Conservation (phyloP, 2,113 vertebrate species). For the Notothenia rossii region DNA sequence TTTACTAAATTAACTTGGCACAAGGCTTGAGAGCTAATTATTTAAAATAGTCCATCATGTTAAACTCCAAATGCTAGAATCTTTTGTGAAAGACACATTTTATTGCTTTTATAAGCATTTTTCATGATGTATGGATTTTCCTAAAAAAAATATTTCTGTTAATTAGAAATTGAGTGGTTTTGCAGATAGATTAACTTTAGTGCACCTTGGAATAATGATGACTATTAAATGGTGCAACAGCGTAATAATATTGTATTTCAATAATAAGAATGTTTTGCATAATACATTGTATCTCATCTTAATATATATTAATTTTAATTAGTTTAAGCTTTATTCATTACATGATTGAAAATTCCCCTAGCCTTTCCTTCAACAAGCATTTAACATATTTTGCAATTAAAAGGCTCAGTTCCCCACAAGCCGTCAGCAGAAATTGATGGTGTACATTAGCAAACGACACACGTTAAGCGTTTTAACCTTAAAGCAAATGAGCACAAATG, state of each 20-base stretch:
- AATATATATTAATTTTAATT: neutral
- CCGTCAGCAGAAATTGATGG: constrained; percentile 5
- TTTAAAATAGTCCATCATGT: too few species aligned
- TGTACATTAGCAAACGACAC: constrained; percentile 21
- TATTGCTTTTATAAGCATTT: too few species aligned
- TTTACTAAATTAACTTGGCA: too few species aligned
- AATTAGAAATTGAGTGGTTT: too few species aligned
- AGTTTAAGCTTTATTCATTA: neutral
- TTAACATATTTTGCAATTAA: neutral
- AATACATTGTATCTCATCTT: neutral
- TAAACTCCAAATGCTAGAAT: too few species aligned
- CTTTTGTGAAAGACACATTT: too few species aligned
- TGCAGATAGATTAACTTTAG: neutral
- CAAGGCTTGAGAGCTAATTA: too few species aligned
- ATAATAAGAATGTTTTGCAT: neutral
- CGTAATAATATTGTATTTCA: neutral
- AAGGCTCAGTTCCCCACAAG: neutral
- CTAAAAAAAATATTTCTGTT: too few species aligned
- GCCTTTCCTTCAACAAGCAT: neutral
- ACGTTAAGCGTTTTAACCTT: constrained; percentile 4
- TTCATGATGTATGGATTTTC: too few species aligned
- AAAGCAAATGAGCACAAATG: constrained; percentile 18
- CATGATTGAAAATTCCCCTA: neutral
- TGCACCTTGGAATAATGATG: neutral
- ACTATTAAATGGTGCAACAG: neutral